Evolutionary conservation across 2,113 vertebrate genomes (phyloP).

Genomic region (Circaetus cinerascens): DNA sequence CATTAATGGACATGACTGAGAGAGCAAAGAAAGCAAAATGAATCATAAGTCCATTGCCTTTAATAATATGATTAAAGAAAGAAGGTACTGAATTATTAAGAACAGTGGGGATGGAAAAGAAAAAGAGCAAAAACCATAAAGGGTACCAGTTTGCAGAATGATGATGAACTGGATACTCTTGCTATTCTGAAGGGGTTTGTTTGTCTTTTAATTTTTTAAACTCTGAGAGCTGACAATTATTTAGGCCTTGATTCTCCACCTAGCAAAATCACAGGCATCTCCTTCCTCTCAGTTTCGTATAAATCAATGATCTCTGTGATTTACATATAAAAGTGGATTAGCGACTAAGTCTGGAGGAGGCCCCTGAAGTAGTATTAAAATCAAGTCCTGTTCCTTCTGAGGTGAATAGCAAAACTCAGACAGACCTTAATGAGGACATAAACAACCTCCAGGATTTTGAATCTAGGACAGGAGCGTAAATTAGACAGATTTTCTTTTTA

Average conservation of each 20-base stretch:
- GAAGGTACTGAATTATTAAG: conserved; percentile 57
- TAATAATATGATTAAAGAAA: conserved; percentile 66
- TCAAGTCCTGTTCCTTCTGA: not conserved
- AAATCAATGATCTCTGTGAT: conserved; percentile 8
- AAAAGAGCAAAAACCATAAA: conserved; percentile 6
- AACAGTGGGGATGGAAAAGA: not conserved
- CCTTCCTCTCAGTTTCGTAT: not conserved
- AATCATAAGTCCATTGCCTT: conserved; percentile 44
- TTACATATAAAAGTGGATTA: conserved; percentile 28
- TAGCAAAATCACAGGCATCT: not conserved
- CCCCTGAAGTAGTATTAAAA: conserved; percentile 21
- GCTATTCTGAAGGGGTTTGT: not conserved
- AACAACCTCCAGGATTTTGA: not conserved
- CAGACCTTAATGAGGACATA: not conserved
- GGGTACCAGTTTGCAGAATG: not conserved
- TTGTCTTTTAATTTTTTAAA: conserved; percentile 3
- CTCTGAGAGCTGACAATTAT: not conserved
- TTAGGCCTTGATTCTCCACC: not conserved
- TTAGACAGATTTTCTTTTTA: not conserved
- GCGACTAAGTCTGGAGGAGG: not conserved
- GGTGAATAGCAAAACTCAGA: not conserved
- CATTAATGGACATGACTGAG: conserved; percentile 53
- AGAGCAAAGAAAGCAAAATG: conserved; percentile 61
- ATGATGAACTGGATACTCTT: not conserved
- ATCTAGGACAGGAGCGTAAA: not conserved